Evolutionary conservation across 2,888 invertebrate genomes (phyloP).

Genomic region (Sphaerophoria rueppellii): DNA sequence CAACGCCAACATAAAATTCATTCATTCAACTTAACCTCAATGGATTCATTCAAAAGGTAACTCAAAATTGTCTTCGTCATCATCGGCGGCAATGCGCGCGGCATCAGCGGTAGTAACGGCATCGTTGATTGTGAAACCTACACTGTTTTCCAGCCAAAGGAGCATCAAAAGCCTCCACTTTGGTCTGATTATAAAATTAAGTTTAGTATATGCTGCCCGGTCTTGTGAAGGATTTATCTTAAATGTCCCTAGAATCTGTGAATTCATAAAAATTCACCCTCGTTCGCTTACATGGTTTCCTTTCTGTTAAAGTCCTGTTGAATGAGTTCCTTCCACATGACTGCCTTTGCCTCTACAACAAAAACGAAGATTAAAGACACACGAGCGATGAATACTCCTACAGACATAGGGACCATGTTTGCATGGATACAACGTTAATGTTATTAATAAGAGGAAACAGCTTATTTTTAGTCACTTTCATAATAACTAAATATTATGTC

Average conservation of each 20-base stretch:
- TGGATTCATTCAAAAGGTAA: neutral
- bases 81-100: neutral
- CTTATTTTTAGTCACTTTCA: slow-evolving; percentile 58
- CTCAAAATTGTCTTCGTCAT: neutral
- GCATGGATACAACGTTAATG: neutral
- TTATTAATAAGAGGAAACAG: slow-evolving; percentile 51
- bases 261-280: neutral
- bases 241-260: neutral
- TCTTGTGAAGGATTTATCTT: slow-evolving; percentile 17
- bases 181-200: slow-evolving; percentile 22
- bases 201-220: slow-evolving; percentile 43
- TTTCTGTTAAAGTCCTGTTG: slow-evolving; percentile 41
- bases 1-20: neutral
- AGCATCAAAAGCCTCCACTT: neutral
- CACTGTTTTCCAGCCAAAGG: neutral
- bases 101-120: neutral
- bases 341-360: slow-evolving; percentile 25
- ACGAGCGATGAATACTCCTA: slow-evolving; percentile 17
- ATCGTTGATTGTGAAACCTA: neutral
- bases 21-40: slow-evolving; percentile 2
- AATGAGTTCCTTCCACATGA: slow-evolving; percentile 65
- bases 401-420: neutral
- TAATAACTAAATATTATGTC: neutral
- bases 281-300: slow-evolving; percentile 1
- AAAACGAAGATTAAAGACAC: slow-evolving; percentile 37